Evolutionary conservation across 2,888 invertebrate species (phyloP).

Genomic region (Agrotis segetum): DNA sequence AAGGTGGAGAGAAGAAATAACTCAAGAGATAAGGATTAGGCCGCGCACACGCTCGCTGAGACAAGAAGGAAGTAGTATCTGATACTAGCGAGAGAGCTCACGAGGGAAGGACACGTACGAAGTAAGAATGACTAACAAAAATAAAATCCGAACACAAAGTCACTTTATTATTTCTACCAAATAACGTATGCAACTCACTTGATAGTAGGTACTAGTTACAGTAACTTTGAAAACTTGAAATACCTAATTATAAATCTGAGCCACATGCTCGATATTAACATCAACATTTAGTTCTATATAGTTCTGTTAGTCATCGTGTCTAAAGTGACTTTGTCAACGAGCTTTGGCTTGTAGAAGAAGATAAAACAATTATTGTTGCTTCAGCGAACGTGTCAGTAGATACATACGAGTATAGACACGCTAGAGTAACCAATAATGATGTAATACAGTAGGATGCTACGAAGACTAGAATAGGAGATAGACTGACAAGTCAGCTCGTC

Average conservation of each 20-base stretch:
- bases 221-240: background rate
- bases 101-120: background rate
- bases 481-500: constrained; percentile 63
- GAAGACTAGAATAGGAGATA: constrained; percentile 75
- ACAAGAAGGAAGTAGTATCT: constrained; percentile 26
- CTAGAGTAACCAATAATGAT: constrained; percentile 75
- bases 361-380: constrained; percentile 23
- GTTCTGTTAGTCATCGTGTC: background rate
- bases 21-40: constrained; percentile 58
- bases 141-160: background rate
- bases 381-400: constrained; percentile 61
- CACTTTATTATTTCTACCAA: constrained; percentile 1
- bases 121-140: background rate
- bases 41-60: constrained; percentile 55
- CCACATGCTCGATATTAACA: background rate
- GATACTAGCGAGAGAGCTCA: constrained; percentile 34
- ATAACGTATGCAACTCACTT: background rate
- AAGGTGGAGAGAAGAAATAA: constrained; percentile 60
- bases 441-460: constrained; percentile 77
- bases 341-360: constrained; percentile 3
- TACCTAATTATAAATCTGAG: background rate
- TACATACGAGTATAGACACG: constrained; percentile 68
- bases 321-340: constrained; percentile 18
- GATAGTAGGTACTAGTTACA: too few relatives aligned
- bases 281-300: background rate